phyloP scores from a whole-genome alignment of 1,140 invertebrate genomes.

The Aleiodes sp. region DNA sequence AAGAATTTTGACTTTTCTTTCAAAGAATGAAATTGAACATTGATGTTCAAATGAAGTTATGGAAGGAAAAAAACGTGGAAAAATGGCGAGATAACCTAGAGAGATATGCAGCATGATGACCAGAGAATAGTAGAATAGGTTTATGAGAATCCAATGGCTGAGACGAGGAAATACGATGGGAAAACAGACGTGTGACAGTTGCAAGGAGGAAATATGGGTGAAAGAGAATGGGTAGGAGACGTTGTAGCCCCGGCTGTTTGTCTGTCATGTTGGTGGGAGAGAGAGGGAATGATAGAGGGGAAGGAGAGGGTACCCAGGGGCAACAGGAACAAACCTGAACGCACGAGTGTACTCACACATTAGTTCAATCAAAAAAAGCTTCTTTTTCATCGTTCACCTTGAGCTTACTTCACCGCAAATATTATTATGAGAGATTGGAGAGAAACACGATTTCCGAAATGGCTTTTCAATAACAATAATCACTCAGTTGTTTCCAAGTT shows the following conservation, averaged over 20 bases:
- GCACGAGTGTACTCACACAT: conserved; percentile 1
- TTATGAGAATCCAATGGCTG: conserved; percentile 2
- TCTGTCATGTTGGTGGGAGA: background rate
- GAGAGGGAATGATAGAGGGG: background rate
- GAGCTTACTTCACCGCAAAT: too few species aligned
- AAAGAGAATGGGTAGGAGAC: background rate
- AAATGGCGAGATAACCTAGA: background rate
- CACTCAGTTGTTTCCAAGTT: background rate
- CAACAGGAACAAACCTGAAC: background rate
- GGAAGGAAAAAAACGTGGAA: too few species aligned
- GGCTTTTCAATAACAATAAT: too few species aligned
- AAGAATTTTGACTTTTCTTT: too few species aligned
- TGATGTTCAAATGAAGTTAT: too few species aligned
- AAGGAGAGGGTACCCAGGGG: too few species aligned
- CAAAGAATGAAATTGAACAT: too few species aligned
- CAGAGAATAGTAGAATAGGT: background rate
- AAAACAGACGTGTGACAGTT: conserved; percentile 19
- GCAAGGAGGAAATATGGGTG: conserved; percentile 19
- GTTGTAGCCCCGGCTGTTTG: conserved; percentile 8
- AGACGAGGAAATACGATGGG: background rate
- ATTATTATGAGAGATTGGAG: too few species aligned
- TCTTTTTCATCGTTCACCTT: too few species aligned
- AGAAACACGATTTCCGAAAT: too few species aligned
- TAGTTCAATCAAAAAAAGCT: too few species aligned
- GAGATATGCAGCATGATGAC: background rate